These are phyloP conservation scores for Prionchulus punctatus DNA, from an alignment of 2,888 invertebrate genomes.

Conservation along the genomic window DNA sequence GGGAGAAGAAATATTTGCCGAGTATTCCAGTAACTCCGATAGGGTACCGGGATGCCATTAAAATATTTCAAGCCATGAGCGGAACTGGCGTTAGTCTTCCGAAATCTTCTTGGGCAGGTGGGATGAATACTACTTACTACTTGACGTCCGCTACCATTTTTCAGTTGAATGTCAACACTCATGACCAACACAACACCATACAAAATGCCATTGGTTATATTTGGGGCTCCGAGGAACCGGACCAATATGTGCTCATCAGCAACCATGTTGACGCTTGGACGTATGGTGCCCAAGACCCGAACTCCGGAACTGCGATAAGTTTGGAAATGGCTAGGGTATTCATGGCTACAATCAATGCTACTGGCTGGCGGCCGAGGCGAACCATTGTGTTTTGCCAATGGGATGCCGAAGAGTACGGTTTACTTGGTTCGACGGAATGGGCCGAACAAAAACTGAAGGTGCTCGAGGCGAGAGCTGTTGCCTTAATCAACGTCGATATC, in stretches of 20 bases:
- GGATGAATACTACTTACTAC: slow-evolving; percentile 19
- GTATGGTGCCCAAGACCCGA: slow-evolving; percentile 33
- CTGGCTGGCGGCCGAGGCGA: slow-evolving; percentile 10
- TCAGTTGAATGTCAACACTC: neutral
- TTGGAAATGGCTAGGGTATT: neutral
- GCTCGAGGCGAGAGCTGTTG: slow-evolving; percentile 19
- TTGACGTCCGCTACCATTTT: slow-evolving; percentile 16
- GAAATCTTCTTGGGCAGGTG: neutral
- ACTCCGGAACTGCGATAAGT: slow-evolving; percentile 17
- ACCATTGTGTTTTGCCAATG: slow-evolving; percentile 20
- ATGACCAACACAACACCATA: slow-evolving; percentile 16
- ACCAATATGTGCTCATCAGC: slow-evolving; percentile 22
- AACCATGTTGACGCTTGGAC: slow-evolving; percentile 36
- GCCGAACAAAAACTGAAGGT: slow-evolving; percentile 8
- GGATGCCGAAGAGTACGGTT: slow-evolving; percentile 14
- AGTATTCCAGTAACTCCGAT: slow-evolving; percentile 18
- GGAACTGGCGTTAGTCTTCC: slow-evolving; percentile 9
- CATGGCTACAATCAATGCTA: neutral
- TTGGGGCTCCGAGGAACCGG: slow-evolving; percentile 28
- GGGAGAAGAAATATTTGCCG: slow-evolving; percentile 10
- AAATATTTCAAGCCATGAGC: slow-evolving; percentile 15
- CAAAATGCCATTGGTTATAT: slow-evolving; percentile 34
- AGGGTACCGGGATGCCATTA: slow-evolving; percentile 16
- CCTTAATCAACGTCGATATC: slow-evolving; percentile 20
- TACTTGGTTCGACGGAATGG: slow-evolving; percentile 13